Conservation (phyloP, 2,888 invertebrate genomes). For the Prenolepis imparis region DNA sequence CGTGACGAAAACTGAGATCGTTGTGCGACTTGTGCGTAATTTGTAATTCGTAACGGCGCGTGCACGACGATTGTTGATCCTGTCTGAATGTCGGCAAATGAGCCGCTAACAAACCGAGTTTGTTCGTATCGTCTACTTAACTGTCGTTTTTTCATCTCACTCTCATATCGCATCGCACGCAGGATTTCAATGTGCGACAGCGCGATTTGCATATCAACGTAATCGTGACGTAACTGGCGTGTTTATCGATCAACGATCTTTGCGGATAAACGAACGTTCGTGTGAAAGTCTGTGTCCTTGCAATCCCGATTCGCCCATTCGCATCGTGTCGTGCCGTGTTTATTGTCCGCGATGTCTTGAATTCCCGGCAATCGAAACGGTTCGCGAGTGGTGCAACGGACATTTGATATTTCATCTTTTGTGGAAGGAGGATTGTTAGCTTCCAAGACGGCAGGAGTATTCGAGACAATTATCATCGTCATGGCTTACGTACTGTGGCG, state of each 20-base stretch:
- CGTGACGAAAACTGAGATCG: constrained; percentile 10
- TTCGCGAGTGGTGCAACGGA: constrained; percentile 27
- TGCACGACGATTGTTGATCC: background rate
- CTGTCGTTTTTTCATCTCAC: no score
- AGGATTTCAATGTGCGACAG: no score
- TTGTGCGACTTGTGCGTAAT: background rate
- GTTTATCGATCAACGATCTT: background rate
- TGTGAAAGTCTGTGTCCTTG: background rate
- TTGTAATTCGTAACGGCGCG: background rate
- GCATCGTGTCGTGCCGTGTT: background rate
- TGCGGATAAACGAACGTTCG: background rate
- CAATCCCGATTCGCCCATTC: background rate
- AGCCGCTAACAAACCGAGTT: background rate
- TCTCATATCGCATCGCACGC: background rate
- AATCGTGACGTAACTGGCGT: background rate
- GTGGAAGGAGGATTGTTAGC: background rate
- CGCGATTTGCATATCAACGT: background rate
- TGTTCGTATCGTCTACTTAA: no score
- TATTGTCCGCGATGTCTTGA: constrained; percentile 53
- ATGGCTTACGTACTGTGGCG: constrained; percentile 89
- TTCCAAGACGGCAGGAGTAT: constrained; percentile 5
- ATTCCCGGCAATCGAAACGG: constrained; percentile 53
- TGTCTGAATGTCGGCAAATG: background rate
- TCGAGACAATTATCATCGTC: constrained; percentile 59
- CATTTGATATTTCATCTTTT: constrained; percentile 10